phyloP scores from a whole-genome alignment of 2,797 vertebrate species.

The Leuciscus waleckii region DNA sequence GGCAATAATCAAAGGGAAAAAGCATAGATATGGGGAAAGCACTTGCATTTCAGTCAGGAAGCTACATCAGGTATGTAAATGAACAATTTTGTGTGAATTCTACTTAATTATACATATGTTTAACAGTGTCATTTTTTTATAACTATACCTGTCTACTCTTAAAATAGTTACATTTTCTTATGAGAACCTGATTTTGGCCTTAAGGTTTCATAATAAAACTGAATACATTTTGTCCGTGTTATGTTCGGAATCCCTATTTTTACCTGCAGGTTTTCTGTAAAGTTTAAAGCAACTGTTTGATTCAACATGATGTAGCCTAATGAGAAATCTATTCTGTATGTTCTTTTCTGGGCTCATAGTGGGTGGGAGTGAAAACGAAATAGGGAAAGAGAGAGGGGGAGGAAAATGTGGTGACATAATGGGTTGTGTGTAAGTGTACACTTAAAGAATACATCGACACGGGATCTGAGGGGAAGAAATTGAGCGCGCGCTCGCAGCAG shows the following conservation, averaged over 20 bases:
- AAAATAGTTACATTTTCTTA: neutral
- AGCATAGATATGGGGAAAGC: too few species aligned
- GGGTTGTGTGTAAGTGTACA: constrained; percentile 16
- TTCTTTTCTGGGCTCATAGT: constrained; percentile 35
- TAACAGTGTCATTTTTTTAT: too few species aligned
- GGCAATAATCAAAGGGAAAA: too few species aligned
- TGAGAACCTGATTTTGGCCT: neutral
- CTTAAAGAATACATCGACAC: constrained; percentile 13
- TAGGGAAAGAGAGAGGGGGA: constrained; percentile 9
- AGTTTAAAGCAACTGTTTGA: constrained; percentile 10
- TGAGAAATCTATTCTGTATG: constrained; percentile 27
- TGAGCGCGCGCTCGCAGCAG: neutral
- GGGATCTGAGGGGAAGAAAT: constrained; percentile 31
- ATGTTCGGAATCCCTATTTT: neutral
- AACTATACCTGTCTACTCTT: too few species aligned
- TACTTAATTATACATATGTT: too few species aligned
- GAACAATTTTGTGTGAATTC: too few species aligned
- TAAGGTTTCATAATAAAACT: neutral
- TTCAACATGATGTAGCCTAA: constrained; percentile 40
- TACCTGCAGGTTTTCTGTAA: neutral
- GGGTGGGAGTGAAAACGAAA: constrained; percentile 31
- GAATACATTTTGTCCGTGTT: neutral
- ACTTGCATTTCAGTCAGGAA: too few species aligned
- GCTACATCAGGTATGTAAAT: too few species aligned
- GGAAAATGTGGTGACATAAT: constrained; percentile 33